phyloP scores from a whole-genome alignment of 2,888 invertebrate species.

The Drosophila ezoana region DNA sequence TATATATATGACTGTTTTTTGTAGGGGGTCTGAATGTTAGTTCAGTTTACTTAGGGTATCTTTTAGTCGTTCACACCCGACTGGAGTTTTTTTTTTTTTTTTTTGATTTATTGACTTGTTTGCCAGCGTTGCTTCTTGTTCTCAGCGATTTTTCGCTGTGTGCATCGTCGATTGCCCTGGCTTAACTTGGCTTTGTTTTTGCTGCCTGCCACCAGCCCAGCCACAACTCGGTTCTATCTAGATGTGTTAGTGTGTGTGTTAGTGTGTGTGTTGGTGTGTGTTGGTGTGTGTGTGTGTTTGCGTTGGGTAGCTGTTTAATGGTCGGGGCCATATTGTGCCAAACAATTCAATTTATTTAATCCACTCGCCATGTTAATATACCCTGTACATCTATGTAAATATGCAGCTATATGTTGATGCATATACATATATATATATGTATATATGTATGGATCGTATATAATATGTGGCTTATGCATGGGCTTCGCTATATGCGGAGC shows the following conservation, averaged over 20 bases:
- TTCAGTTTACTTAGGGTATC: constrained; percentile 1
- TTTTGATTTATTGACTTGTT: constrained; percentile 49
- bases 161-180: constrained; percentile 59
- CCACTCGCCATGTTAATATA: constrained; percentile 63
- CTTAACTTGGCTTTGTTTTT: constrained; percentile 63
- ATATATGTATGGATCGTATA: constrained; percentile 1
- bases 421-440: background rate
- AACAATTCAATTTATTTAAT: constrained; percentile 79
- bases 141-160: constrained; percentile 45
- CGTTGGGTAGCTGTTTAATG: constrained; percentile 48
- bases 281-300: constrained; percentile 5
- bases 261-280: constrained; percentile 1
- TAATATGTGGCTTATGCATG: background rate
- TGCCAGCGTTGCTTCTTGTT: constrained; percentile 40
- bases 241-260: background rate
- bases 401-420: background rate
- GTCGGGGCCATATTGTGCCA: constrained; percentile 50
- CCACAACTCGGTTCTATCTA: background rate
- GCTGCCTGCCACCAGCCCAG: background rate
- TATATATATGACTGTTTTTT: no score
- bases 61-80: background rate
- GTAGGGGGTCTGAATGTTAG: background rate
- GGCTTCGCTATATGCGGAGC: background rate
- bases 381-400: constrained; percentile 9
- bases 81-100: constrained; percentile 6